These are phyloP conservation scores for Drosophila melanogaster DNA, from an alignment of 1,140 invertebrate species.

Conservation along the genomic window Release_6_plus_ISO1_MT NT_033777.3:20027001-20027500, in stretches of 20 bases:
- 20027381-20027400: background rate
- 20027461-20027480: conserved; percentile 23
- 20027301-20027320: conserved; percentile 77
- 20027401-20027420: background rate
- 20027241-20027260: conserved; percentile 79
- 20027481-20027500: conserved; percentile 51
- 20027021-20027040: background rate
- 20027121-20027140: conserved; percentile 79
- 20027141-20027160: conserved; percentile 82
- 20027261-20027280: conserved; percentile 74
- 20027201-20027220: background rate
- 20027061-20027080: conserved; percentile 87
- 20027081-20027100: conserved; percentile 89
- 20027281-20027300: conserved; percentile 76
- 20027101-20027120: conserved; percentile 88
- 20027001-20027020: too few relatives aligned
- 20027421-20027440: conserved; percentile 11
- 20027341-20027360: conserved; percentile 23
- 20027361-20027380: background rate
- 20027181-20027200: conserved; percentile 61
- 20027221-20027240: background rate
- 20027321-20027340: conserved; percentile 78
- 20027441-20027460: background rate
- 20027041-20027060: conserved; percentile 85
- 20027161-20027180: conserved; percentile 70